Evolutionary conservation across 2,888 invertebrate species (phyloP), one percentile per base, ranked within the genome.

Genomic region (Alloplasta piceator): DNA sequence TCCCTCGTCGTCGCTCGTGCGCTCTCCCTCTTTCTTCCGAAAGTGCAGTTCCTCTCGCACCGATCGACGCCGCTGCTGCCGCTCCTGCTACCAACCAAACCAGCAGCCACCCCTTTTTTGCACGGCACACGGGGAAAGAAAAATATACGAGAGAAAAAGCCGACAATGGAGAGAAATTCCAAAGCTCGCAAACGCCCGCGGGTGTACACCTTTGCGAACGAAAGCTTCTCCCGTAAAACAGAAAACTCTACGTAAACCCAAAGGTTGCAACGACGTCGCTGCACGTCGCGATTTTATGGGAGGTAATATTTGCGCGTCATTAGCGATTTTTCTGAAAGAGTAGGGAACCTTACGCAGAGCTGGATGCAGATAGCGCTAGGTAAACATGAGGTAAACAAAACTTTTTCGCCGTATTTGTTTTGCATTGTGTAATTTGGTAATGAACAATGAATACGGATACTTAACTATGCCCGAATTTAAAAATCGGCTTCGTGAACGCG

Each of bases 141-240:
- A 26, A 38, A 58, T 58, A 48, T 55, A 55, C 61, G 52, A 60
- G 66, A 52, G 43, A 58, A 70, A 73, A 50, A 48, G 46, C 48
- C 16, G 46, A 39, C 52, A 55, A 52, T 48, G 16, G 41, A 38
- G 16, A 38, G 39, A 58, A 52, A 14, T 39, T 48, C n/a, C 50
- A 5, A 58, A 72, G 79, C 68, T 67, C 61, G 72, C 74, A 58
- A 76, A 61, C 71, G 75, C 72, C 79, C 46, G 72, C 75, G 79
- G 79, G 68, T 76, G 79, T 56, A 72, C 58, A 66, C 64, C 66
- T 64, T 48, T 66, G 48, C 55, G 58, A 36, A 26, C 38, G 36
- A 43, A 55, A 60, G 26, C n/a, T 26, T 16, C 43, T 56, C 48
- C 46, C 66, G 26, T 26, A 39, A 60, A 38, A 58, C 48, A 66